Evolutionary conservation across 1,140 invertebrate species (phyloP).

Genomic region (Sycophaga agraensis): DNA sequence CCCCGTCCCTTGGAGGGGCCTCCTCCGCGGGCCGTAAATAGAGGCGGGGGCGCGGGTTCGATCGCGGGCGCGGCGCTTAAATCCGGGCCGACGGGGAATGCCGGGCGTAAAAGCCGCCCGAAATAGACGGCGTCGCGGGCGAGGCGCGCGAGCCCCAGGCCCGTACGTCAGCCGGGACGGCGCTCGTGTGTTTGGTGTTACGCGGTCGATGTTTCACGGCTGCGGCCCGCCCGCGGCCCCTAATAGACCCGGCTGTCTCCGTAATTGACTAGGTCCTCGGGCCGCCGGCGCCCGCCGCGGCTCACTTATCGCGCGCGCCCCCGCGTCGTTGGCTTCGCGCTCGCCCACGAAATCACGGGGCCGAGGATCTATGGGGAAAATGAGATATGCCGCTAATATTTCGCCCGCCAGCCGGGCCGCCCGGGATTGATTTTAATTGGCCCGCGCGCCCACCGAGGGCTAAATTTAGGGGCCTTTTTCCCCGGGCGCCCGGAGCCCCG

Average conservation of each 20-base stretch:
- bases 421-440: no score
- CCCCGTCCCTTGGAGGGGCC: no score
- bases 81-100: constrained; percentile 4
- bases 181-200: constrained; percentile 42
- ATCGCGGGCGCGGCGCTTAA: background rate
- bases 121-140: constrained; percentile 35
- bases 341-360: background rate
- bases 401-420: background rate
- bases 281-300: constrained; percentile 27
- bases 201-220: constrained; percentile 40
- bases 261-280: constrained; percentile 44
- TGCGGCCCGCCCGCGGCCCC: constrained; percentile 24
- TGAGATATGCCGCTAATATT: constrained; percentile 17
- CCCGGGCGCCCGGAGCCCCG: background rate
- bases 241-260: constrained; percentile 45
- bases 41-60: background rate
- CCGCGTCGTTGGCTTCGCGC: background rate
- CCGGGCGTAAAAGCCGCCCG: constrained; percentile 26
- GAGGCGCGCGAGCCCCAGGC: no score
- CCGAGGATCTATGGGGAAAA: constrained; percentile 8
- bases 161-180: constrained; percentile 39
- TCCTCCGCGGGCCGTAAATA: background rate
- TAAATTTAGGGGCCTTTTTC: no score
- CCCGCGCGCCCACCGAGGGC: no score
- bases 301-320: background rate